These are phyloP conservation scores for Leptinotarsa tumamoca DNA, from an alignment of 2,888 invertebrate genomes.

Conservation along the genomic window DNA sequence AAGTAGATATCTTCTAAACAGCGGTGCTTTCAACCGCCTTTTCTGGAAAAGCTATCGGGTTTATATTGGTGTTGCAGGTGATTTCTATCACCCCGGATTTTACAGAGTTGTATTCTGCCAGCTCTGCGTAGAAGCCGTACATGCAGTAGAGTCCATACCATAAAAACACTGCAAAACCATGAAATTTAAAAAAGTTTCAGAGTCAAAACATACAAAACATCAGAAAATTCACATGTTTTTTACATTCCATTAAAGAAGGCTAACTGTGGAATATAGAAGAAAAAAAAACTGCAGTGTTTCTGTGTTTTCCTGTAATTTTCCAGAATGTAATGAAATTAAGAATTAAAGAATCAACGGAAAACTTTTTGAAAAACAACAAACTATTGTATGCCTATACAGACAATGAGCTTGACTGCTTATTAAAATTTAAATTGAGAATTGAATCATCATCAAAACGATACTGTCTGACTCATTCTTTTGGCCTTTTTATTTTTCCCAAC, in stretches of 20 bases:
- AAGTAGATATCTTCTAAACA: constrained; percentile 43
- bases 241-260: neutral
- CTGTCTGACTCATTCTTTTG: no score
- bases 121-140: constrained; percentile 56
- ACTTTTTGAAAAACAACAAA: no score
- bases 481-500: no score
- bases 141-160: constrained; percentile 57
- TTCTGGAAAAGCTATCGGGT: constrained; percentile 51
- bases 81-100: constrained; percentile 57
- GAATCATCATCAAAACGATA: no score
- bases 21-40: constrained; percentile 53
- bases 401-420: no score
- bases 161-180: constrained; percentile 50
- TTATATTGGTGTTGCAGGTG: constrained; percentile 50
- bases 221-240: neutral
- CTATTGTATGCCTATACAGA: no score
- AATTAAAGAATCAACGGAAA: no score
- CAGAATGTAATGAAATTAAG: no score
- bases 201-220: neutral
- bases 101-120: constrained; percentile 55
- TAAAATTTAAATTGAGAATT: no score
- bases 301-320: no score
- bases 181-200: constrained; percentile 17
- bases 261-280: no score
- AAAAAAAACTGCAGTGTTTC: no score